A percentile compares a stretch with the other conserved stretches of the same genome.
Conservation (phyloP, 2,113 vertebrate genomes). For the Esox niger region DNA sequence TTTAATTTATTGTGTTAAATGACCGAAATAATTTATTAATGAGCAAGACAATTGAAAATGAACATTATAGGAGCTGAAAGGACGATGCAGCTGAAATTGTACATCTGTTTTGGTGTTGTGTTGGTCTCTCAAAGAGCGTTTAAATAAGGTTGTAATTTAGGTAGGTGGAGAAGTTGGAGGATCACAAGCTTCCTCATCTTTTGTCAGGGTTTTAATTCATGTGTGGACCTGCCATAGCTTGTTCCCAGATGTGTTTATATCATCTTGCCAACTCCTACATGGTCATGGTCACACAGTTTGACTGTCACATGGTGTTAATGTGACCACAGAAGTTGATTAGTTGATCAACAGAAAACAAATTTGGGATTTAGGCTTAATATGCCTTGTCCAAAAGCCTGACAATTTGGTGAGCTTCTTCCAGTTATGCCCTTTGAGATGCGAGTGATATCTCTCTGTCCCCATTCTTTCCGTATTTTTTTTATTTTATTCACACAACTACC, state of each 20-base stretch:
- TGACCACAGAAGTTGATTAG: no score
- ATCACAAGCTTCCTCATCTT: constrained; percentile 5
- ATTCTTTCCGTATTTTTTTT: constrained; percentile 32
- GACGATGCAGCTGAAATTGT: constrained; percentile 40
- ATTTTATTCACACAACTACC: constrained; percentile 28
- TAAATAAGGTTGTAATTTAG: constrained; percentile 55
- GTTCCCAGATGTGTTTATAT: not conserved
- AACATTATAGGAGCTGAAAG: constrained; percentile 53
- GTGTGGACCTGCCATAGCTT: constrained; percentile 4
- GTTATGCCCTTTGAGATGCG: constrained; percentile 27
- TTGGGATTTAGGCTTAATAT: not conserved
- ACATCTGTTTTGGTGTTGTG: constrained; percentile 77
- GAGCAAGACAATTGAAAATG: constrained; percentile 65
- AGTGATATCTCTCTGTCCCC: constrained; percentile 26
- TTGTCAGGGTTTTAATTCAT: constrained; percentile 1
- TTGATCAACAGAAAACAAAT: no score
- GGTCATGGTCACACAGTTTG: not conserved
- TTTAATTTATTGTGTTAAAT: constrained; percentile 91
- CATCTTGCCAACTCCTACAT: not conserved
- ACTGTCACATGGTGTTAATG: no score
- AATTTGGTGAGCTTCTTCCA: constrained; percentile 13
- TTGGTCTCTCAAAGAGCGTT: constrained; percentile 77
- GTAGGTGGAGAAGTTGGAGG: constrained; percentile 43
- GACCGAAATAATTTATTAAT: constrained; percentile 89
- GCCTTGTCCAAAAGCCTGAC: constrained; percentile 6